These are phyloP conservation scores for Patella ulyssiponensis DNA, from an alignment of 2,888 invertebrate genomes.

Conservation along the genomic window DNA sequence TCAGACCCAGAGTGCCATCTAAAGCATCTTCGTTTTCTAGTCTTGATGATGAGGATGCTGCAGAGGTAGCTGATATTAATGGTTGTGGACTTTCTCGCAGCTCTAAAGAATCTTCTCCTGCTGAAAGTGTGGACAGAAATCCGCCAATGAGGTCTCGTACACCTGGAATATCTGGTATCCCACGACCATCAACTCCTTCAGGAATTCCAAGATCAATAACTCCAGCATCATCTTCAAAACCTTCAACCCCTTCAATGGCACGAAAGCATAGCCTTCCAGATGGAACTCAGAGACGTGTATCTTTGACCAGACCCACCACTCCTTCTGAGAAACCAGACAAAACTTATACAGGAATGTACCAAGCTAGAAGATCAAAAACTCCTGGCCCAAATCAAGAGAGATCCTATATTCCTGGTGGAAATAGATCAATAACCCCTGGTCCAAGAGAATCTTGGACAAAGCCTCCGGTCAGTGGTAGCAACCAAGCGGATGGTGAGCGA, in stretches of 20 bases:
- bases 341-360: conserved; percentile 52
- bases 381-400: conserved; percentile 44
- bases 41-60: background rate
- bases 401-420: conserved; percentile 10
- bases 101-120: conserved; percentile 1
- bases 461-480: background rate
- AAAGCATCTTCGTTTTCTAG: conserved; percentile 7
- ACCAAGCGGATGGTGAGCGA: conserved; percentile 1
- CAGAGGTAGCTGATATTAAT: background rate
- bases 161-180: conserved; percentile 10
- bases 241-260: conserved; percentile 26
- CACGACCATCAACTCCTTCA: conserved; percentile 45
- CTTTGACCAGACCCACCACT: conserved; percentile 25
- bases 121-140: background rate
- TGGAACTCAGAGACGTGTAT: conserved; percentile 18
- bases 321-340: conserved; percentile 26
- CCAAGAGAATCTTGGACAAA: conserved; percentile 30
- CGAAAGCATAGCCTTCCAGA: background rate
- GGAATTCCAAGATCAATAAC: conserved; percentile 46
- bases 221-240: conserved; percentile 40
- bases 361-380: conserved; percentile 51
- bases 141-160: conserved; percentile 24
- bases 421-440: conserved; percentile 34
- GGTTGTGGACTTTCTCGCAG: conserved; percentile 2
- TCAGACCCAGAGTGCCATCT: background rate